Evolutionary conservation across 2,888 invertebrate species (phyloP).

Genomic region (Cephus rjabovi): DNA sequence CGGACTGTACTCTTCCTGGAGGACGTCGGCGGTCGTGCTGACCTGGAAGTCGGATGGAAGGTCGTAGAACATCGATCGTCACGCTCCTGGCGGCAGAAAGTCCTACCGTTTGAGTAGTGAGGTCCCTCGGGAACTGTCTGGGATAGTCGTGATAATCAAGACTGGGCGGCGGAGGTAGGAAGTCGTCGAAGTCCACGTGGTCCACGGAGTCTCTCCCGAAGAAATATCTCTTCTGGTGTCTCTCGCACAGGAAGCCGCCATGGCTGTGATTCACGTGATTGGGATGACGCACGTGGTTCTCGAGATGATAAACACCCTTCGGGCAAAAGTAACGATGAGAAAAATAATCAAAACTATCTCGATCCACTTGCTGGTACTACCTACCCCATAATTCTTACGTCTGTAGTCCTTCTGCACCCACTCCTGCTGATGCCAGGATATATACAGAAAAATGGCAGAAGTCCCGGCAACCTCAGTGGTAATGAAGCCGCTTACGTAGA

Average conservation of each 20-base stretch:
- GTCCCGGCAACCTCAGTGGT: slow-evolving; percentile 88
- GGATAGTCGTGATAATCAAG: slow-evolving; percentile 68
- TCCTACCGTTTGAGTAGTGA: slow-evolving; percentile 75
- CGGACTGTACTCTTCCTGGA: slow-evolving; percentile 68
- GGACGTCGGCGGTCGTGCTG: slow-evolving; percentile 74
- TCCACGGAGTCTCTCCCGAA: slow-evolving; percentile 72
- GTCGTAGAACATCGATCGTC: neutral
- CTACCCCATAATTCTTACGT: slow-evolving; percentile 57
- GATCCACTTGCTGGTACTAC: neutral
- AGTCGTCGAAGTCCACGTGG: slow-evolving; percentile 75
- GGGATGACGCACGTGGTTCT: slow-evolving; percentile 42
- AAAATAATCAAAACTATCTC: neutral
- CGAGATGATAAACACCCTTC: slow-evolving; percentile 56
- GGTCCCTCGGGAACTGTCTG: slow-evolving; percentile 70
- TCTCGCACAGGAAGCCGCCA: slow-evolving; percentile 58
- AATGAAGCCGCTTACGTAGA: slow-evolving; percentile 87
- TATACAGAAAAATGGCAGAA: slow-evolving; percentile 87
- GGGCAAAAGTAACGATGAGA: neutral
- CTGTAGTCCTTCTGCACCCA: slow-evolving; percentile 70
- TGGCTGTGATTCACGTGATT: slow-evolving; percentile 43
- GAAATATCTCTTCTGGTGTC: slow-evolving; percentile 73
- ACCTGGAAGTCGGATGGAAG: slow-evolving; percentile 50
- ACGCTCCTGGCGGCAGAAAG: neutral
- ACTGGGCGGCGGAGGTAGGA: slow-evolving; percentile 75
- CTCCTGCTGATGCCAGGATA: slow-evolving; percentile 81